phyloP scores from a whole-genome alignment of 2,797 vertebrate species.

The Trachops cirrhosus region DNA sequence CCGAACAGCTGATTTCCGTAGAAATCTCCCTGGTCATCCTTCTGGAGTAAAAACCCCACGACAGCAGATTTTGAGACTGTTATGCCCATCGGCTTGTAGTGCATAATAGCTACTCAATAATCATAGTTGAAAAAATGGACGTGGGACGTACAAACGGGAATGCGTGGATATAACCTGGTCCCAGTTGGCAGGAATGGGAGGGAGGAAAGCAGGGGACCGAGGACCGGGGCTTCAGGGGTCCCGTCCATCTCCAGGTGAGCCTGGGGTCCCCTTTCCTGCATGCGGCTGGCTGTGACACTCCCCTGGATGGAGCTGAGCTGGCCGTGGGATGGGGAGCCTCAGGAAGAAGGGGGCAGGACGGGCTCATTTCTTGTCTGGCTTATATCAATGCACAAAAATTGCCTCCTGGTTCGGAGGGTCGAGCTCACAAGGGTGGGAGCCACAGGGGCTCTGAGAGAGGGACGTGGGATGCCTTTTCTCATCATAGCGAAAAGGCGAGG shows the following conservation, averaged over 20 bases:
- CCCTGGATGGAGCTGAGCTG: not conserved
- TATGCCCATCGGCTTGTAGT: no score
- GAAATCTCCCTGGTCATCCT: not conserved
- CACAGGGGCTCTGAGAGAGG: not conserved
- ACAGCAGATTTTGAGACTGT: not conserved
- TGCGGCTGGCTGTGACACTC: not conserved
- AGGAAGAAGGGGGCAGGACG: no score
- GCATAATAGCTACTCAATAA: not conserved
- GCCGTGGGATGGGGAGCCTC: rapidly evolving
- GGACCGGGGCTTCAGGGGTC: not conserved
- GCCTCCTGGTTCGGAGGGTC: not conserved
- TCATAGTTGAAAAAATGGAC: not conserved
- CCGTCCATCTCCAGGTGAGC: not conserved
- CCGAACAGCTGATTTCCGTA: rapidly evolving
- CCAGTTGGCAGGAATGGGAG: not conserved
- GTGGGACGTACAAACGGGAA: no score
- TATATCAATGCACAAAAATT: no score
- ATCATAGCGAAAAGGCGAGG: rapidly evolving
- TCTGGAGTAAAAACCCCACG: rapidly evolving
- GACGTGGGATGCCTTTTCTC: not conserved
- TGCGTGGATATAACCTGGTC: not conserved
- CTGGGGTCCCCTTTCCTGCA: not conserved
- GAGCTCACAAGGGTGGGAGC: not conserved
- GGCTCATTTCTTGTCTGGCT: not conserved
- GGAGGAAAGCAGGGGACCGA: no score